phyloP scores from a whole-genome alignment of 2,113 vertebrate species.

The Manacus vitellinus region DNA sequence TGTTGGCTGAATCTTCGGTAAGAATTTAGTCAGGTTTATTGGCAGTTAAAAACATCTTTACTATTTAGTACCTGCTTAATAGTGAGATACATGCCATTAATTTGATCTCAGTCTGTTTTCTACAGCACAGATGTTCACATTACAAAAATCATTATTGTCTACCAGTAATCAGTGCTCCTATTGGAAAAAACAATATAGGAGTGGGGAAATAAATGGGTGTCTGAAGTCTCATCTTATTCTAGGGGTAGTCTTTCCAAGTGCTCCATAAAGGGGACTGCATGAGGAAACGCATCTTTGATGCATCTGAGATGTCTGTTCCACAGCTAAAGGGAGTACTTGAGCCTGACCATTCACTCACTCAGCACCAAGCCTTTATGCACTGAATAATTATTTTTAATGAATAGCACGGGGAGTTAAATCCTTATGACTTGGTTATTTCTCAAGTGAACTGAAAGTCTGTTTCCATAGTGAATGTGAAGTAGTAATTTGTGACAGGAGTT shows the following conservation, averaged over 20 bases:
- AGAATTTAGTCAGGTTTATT: background rate
- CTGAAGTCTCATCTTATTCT: constrained; percentile 36
- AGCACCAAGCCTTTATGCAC: background rate
- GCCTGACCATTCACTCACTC: background rate
- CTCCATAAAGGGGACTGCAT: background rate
- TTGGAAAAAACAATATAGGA: background rate
- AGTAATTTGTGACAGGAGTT: background rate
- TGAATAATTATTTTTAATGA: constrained; percentile 59
- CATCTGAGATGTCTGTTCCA: background rate
- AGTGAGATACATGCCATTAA: background rate
- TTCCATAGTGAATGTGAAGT: constrained; percentile 19
- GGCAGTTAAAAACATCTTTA: background rate
- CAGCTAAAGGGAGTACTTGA: background rate
- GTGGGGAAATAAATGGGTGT: constrained; percentile 24
- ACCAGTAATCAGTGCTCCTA: background rate
- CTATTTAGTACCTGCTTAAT: constrained; percentile 5
- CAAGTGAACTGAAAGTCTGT: constrained; percentile 30
- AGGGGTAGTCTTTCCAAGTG: constrained; percentile 1
- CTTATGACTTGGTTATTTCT: constrained; percentile 56
- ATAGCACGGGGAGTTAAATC: background rate
- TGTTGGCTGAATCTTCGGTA: background rate
- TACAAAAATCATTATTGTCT: constrained; percentile 46
- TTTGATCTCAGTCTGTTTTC: constrained; percentile 36
- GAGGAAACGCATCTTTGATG: background rate
- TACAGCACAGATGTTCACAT: constrained; percentile 47